Evolutionary conservation across 2,113 vertebrate species (phyloP), one percentile per base, ranked within the genome.

Genomic region (Solea solea): DNA sequence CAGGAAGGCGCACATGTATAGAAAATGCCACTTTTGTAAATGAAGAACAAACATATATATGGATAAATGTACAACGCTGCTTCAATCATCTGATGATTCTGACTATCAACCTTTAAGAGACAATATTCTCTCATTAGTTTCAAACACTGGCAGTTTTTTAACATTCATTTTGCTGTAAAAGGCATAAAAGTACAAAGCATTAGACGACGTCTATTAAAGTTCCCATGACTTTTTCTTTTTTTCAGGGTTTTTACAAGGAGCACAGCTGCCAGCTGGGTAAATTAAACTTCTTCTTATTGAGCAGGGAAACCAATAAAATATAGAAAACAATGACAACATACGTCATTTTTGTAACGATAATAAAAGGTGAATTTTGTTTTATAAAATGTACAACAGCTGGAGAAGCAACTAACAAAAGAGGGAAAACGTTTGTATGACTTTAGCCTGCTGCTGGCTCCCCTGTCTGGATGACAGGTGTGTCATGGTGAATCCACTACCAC

Each of bases 381-480:
- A 8, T 49, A 62, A 63, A 28, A 25, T 8, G 28, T 10, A 41
- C 16, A 63, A 28, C 48, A 49, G 56, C 56, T 50, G 50, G 59
- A 46, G 67, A 46, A 59, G 76, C 57, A 44, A 21, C 11, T 21
- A 40, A 56, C 51, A 8, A 44, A 34, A 12, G 8, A 50, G 12
- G n/a, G 57, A 55, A 49, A 60, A 75, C 42, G 39, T 68, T 56
- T 40, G 16, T 12, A 49, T 16, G 62, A 75, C 62, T 59, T 73
- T n/a, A 66, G 12, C 72, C 53, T 56, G 51, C 59, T 41, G 58
- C 66, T 81, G 80, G 71, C 78, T 79, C 69, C 72, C 6, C 25
- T 21, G 34, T 44, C 83, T 83, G 87, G 89, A 86, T 70, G 85
- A 51, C 86, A 88, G 14, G 89, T 81, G 81, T 75, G 72, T 58